Percentiles rank a stretch among this genome's conserved stretches.
These are phyloP conservation scores for Panthera uncia DNA, from an alignment of 2,113 vertebrate genomes.

Conservation along the genomic window DNA sequence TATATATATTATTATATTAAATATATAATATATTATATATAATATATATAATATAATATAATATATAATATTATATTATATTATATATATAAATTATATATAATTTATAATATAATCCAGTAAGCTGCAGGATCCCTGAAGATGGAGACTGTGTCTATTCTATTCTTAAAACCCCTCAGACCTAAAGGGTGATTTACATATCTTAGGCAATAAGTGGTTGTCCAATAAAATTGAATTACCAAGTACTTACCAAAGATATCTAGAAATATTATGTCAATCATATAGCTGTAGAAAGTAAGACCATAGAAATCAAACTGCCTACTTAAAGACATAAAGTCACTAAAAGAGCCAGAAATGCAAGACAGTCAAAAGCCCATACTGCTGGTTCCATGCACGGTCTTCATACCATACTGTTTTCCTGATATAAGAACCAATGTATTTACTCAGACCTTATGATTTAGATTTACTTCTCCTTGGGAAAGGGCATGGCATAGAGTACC, in stretches of 20 bases:
- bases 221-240: slow-evolving; percentile 19
- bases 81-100: too few species aligned
- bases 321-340: neutral
- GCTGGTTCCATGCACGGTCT: neutral
- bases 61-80: too few species aligned
- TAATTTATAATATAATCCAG: neutral
- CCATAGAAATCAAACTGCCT: neutral
- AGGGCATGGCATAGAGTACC: neutral
- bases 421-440: neutral
- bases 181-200: neutral
- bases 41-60: too few species aligned
- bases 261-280: neutral
- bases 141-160: neutral
- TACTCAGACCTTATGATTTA: neutral
- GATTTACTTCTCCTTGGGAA: neutral
- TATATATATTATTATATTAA: too few species aligned
- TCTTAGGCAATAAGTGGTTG: neutral
- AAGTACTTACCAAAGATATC: neutral
- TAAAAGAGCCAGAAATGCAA: neutral
- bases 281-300: neutral
- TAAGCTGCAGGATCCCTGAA: neutral
- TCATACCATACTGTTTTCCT: neutral
- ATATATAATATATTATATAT: too few species aligned
- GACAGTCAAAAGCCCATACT: neutral
- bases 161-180: neutral